phyloP scores from a whole-genome alignment of 2,113 vertebrate genomes.

The Otus sunia region DNA sequence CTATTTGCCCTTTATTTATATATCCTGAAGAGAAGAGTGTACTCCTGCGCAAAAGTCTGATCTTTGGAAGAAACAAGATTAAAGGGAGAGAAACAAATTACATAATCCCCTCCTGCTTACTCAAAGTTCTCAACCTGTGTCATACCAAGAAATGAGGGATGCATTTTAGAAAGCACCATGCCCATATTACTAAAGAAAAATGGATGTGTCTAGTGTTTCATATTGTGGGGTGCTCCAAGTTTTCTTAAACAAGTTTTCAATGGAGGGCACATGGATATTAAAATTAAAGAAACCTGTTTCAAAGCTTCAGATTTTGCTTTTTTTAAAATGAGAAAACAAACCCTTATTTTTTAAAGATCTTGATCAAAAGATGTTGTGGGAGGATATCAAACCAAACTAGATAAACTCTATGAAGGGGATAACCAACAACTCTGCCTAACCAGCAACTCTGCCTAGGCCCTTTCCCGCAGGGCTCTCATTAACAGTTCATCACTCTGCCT shows the following conservation, averaged over 20 bases:
- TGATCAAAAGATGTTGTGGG: neutral
- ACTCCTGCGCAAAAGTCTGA: neutral
- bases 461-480: no score
- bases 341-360: neutral
- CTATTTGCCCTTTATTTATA: neutral
- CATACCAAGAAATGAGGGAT: neutral
- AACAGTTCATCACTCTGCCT: no score
- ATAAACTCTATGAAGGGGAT: no score
- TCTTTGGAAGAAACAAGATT: neutral
- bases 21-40: neutral
- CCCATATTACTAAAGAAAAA: neutral
- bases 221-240: neutral
- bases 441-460: no score
- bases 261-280: neutral
- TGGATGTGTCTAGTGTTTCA: neutral
- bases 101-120: neutral
- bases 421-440: no score
- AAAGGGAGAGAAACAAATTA: neutral
- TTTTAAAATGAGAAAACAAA: neutral
- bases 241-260: neutral
- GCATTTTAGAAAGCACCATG: neutral
- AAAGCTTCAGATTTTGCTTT: neutral
- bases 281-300: neutral
- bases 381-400: no score
- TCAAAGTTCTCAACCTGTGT: neutral